Percentiles rank a stretch among this genome's conserved stretches.
Conservation (phyloP, 1,140 invertebrate genomes). For the Ceratina japonica region DNA sequence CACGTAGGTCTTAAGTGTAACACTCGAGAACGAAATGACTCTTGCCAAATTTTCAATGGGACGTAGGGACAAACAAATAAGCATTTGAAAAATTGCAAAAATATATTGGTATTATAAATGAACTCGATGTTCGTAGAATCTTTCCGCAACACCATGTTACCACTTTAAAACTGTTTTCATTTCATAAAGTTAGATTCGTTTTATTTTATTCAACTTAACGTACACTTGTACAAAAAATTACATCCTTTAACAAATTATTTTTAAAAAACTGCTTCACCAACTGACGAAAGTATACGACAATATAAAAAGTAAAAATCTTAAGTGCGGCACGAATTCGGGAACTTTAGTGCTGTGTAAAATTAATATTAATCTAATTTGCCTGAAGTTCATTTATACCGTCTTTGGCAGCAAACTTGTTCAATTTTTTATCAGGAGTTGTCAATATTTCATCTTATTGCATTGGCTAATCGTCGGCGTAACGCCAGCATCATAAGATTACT, state of each 20-base stretch:
- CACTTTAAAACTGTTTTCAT: conserved; percentile 31
- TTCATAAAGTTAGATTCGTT: conserved; percentile 32
- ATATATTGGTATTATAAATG: conserved; percentile 77
- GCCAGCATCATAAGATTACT: conserved; percentile 30
- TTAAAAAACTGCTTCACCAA: conserved; percentile 39
- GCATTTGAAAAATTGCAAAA: conserved; percentile 71
- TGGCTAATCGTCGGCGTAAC: conserved; percentile 3
- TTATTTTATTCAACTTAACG: conserved; percentile 4
- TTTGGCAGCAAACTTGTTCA: conserved; percentile 7
- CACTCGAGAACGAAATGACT: conserved; percentile 69
- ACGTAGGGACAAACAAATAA: conserved; percentile 70
- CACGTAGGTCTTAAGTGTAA: conserved; percentile 64
- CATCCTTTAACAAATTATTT: conserved; percentile 52
- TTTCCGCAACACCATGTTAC: conserved; percentile 13
- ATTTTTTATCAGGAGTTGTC: background rate
- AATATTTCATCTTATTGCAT: background rate
- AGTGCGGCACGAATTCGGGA: background rate
- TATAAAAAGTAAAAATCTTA: conserved; percentile 43
- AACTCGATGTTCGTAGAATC: conserved; percentile 39
- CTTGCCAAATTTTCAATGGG: conserved; percentile 76
- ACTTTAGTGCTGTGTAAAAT: background rate
- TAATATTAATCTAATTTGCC: conserved; percentile 3
- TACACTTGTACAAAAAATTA: conserved; percentile 47
- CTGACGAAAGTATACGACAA: conserved; percentile 27
- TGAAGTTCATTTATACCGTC: conserved; percentile 8